Evolutionary conservation across 2,888 invertebrate species (phyloP).

Genomic region (Trichopria drosophilae): DNA sequence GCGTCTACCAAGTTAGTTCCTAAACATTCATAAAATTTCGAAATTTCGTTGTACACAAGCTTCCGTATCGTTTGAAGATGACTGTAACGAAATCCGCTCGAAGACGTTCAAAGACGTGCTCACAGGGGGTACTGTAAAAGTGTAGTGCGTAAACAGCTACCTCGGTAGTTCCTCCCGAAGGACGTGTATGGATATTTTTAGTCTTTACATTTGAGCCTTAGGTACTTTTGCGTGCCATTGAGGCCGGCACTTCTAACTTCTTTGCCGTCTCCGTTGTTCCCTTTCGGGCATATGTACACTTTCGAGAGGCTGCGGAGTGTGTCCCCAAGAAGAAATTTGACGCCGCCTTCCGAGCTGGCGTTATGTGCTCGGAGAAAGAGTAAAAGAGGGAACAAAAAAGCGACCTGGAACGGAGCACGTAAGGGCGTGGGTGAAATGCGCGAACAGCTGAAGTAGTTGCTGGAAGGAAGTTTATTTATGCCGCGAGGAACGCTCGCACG

Average conservation of each 20-base stretch:
- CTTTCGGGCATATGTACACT: slow-evolving; percentile 29
- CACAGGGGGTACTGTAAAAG: too few species aligned
- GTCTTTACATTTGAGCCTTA: too few species aligned
- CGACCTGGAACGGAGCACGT: slow-evolving; percentile 14
- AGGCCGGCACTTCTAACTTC: not conserved
- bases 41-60: too few species aligned
- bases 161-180: too few species aligned
- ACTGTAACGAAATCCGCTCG: too few species aligned
- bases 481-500: slow-evolving; percentile 26
- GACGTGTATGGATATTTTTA: too few species aligned
- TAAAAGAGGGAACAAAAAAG: slow-evolving; percentile 23
- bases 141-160: too few species aligned
- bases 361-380: slow-evolving; percentile 27
- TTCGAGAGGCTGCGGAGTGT: slow-evolving; percentile 33
- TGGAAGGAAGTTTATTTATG: slow-evolving; percentile 28
- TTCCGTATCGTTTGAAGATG: too few species aligned
- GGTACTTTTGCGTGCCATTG: too few species aligned
- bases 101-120: too few species aligned
- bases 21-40: too few species aligned
- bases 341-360: slow-evolving; percentile 34
- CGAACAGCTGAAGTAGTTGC: slow-evolving; percentile 22
- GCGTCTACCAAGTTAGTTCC: too few species aligned
- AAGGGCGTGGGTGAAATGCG: slow-evolving; percentile 21
- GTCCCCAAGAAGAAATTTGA: slow-evolving; percentile 36
- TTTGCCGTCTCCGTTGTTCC: slow-evolving; percentile 25